A percentile compares a stretch with the other conserved stretches of the same genome.
phyloP scores from a whole-genome alignment of 2,888 invertebrate species.

The Charanyca ferruginea region DNA sequence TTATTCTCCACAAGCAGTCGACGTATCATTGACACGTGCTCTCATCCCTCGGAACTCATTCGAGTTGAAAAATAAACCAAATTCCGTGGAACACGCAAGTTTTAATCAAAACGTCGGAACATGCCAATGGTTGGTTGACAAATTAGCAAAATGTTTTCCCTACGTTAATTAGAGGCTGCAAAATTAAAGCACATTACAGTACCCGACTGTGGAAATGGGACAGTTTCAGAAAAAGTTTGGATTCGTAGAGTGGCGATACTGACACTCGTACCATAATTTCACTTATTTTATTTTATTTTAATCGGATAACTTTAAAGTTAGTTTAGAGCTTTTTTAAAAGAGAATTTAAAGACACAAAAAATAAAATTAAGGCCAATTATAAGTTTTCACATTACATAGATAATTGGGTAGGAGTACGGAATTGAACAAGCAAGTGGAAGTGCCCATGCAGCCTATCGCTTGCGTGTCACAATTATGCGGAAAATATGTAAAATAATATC shows the following conservation, averaged over 20 bases:
- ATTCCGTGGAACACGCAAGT: constrained; percentile 27
- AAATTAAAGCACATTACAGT: constrained; percentile 27
- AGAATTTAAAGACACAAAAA: too few relatives aligned
- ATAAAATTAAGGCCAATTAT: too few relatives aligned
- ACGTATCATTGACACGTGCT: constrained; percentile 30
- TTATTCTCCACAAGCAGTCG: constrained; percentile 30
- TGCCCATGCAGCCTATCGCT: too few relatives aligned
- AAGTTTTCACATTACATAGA: too few relatives aligned
- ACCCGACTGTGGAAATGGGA: neutral
- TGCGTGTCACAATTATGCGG: too few relatives aligned
- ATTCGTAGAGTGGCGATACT: neutral
- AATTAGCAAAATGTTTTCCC: constrained; percentile 17
- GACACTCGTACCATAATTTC: too few relatives aligned
- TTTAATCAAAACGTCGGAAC: constrained; percentile 51
- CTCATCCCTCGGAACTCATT: constrained; percentile 22
- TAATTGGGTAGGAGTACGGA: too few relatives aligned
- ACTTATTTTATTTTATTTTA: too few relatives aligned
- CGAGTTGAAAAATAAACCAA: constrained; percentile 26
- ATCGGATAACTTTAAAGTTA: too few relatives aligned
- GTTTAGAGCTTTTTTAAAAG: too few relatives aligned
- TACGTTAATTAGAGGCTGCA: constrained; percentile 39
- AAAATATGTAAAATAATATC: too few relatives aligned
- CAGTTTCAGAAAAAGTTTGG: neutral
- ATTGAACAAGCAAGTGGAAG: too few relatives aligned
- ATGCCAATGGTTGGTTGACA: constrained; percentile 31